Evolutionary conservation across 30 jellyfish, hydroid and myxozoan species (phyloP).

Genomic region (Chrysaora quinquecirrha): DNA sequence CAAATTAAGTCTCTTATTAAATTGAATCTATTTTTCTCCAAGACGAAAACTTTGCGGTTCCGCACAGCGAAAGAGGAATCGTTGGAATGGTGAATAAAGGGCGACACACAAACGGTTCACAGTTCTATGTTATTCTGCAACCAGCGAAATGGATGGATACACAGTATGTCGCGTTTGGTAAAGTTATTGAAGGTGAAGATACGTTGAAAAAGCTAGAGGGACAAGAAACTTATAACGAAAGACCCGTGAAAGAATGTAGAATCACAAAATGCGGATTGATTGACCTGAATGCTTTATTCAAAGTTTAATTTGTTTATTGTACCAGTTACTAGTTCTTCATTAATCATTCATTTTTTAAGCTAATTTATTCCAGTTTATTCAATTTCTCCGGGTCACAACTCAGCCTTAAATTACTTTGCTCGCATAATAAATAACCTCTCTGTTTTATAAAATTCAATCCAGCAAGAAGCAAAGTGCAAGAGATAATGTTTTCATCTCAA

Average conservation of each 20-base stretch:
- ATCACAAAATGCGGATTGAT: slow-evolving; percentile 77
- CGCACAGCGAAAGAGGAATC: slow-evolving; percentile 86
- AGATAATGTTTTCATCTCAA: no score
- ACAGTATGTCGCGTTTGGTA: slow-evolving; percentile 94
- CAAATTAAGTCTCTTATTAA: no score
- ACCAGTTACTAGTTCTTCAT: no score
- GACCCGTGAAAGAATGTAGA: slow-evolving; percentile 81
- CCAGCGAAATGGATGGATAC: slow-evolving; percentile 97
- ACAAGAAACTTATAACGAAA: slow-evolving; percentile 85
- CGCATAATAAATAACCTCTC: no score
- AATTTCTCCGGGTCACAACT: no score
- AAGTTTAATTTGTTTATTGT: no score
- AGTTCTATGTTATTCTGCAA: slow-evolving; percentile 79
- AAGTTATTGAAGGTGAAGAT: slow-evolving; percentile 83
- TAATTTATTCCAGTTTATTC: no score
- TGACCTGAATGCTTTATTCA: slow-evolving; percentile 66
- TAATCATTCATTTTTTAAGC: no score
- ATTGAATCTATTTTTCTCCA: no score
- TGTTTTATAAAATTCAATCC: no score
- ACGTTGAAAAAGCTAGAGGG: slow-evolving; percentile 61
- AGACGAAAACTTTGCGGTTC: slow-evolving; percentile 90
- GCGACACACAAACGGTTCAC: slow-evolving; percentile 91
- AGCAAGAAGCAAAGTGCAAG: no score
- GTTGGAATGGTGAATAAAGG: slow-evolving; percentile 98
- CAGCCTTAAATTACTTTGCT: no score